Conservation (phyloP, 2,113 vertebrate genomes). For the Junco hyemalis region DNA sequence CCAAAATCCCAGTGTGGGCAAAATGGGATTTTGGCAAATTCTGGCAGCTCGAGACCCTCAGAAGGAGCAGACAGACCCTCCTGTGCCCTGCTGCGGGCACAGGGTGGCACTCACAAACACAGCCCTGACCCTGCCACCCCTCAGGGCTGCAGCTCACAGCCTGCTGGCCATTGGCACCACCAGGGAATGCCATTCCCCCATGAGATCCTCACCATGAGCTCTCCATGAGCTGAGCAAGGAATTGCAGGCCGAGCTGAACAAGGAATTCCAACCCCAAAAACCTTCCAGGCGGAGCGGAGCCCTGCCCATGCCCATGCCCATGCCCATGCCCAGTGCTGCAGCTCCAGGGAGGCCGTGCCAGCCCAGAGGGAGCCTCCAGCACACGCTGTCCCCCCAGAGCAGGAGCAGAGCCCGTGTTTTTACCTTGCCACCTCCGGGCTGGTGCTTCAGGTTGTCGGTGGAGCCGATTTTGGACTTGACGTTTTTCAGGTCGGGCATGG, state of each 20-base stretch:
- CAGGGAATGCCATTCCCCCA: fast-evolving
- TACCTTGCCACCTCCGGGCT: conserved; percentile 96
- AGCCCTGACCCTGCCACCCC: fast-evolving
- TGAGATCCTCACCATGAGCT: fast-evolving
- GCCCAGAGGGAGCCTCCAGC: fast-evolving
- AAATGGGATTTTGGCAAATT: no score
- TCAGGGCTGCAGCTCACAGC: not conserved
- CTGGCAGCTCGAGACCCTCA: not conserved
- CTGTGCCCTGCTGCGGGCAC: not conserved
- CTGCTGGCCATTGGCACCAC: fast-evolving
- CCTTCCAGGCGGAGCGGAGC: fast-evolving
- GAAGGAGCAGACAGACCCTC: not conserved
- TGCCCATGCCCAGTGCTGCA: not conserved
- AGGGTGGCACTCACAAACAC: not conserved
- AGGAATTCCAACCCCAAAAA: not conserved
- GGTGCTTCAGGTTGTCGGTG: conserved; percentile 94
- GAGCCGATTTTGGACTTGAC: conserved; percentile 94
- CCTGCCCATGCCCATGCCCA: not conserved
- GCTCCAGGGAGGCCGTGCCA: not conserved
- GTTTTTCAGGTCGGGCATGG: conserved; percentile 93
- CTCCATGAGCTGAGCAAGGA: not conserved
- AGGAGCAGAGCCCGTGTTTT: not conserved
- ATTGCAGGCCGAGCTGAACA: not conserved
- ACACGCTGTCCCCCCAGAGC: not conserved
- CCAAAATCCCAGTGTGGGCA: not conserved